phyloP scores from a whole-genome alignment of 2,113 vertebrate species.

The Lasiurus borealis region DNA sequence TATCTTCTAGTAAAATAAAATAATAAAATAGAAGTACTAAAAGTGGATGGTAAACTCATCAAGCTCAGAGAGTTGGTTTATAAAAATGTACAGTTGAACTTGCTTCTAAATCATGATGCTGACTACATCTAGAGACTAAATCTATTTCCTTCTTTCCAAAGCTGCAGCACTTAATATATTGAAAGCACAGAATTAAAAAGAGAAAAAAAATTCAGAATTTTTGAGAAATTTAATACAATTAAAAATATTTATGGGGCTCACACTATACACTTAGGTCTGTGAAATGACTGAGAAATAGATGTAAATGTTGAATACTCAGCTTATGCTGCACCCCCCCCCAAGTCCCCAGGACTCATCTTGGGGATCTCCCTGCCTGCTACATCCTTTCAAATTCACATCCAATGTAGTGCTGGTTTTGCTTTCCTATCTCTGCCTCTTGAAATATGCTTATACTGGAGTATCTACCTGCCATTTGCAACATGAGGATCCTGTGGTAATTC shows the following conservation, averaged over 20 bases:
- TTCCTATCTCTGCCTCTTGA: neutral
- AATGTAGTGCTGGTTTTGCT: neutral
- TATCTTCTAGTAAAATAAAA: neutral
- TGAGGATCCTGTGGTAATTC: neutral
- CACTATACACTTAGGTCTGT: neutral
- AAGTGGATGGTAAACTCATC: neutral
- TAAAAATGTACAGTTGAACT: conserved; percentile 8
- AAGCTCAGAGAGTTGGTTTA: neutral
- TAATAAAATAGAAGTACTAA: neutral
- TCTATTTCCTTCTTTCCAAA: conserved; percentile 36
- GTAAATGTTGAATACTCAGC: neutral
- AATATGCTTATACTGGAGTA: neutral
- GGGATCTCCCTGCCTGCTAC: neutral
- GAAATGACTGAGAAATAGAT: conserved; percentile 11
- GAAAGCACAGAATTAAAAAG: neutral
- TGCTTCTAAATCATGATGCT: conserved; percentile 47
- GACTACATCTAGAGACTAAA: neutral
- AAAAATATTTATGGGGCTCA: neutral
- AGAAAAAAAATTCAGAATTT: neutral
- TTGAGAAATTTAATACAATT: neutral
- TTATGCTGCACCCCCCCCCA: neutral
- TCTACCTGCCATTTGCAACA: neutral
- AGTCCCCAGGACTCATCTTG: neutral
- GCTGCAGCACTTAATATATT: conserved; percentile 9
- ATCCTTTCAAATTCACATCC: neutral